Percentiles rank a stretch among this genome's conserved stretches.
Evolutionary conservation across 2,888 invertebrate genomes (phyloP).

Genomic region (Malachius bipustulatus): DNA sequence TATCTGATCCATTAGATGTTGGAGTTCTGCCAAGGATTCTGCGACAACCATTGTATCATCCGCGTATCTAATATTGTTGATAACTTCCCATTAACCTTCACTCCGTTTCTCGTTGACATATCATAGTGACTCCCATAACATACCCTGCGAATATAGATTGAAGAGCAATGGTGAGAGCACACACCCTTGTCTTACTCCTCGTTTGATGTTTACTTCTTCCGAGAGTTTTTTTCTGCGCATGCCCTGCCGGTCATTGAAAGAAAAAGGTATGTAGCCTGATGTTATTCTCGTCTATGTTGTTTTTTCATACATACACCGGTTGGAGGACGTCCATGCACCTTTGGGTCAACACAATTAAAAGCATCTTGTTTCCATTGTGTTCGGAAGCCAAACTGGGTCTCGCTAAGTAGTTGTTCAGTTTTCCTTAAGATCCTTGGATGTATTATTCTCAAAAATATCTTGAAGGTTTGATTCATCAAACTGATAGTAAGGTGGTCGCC

Average conservation of each 20-base stretch:
- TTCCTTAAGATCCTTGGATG: too few relatives aligned
- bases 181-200: background rate
- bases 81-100: too few relatives aligned
- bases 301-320: conserved; percentile 7
- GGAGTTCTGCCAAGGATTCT: too few relatives aligned
- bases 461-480: conserved; percentile 5
- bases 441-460: conserved; percentile 9
- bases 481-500: conserved; percentile 9
- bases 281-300: conserved; percentile 8
- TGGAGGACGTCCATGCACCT: conserved; percentile 5
- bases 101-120: too few relatives aligned
- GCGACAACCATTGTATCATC: too few relatives aligned
- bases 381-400: conserved; percentile 10
- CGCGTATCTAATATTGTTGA: too few relatives aligned
- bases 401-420: too few relatives aligned
- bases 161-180: conserved; percentile 1
- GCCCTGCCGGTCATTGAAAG: too few relatives aligned
- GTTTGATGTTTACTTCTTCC: conserved; percentile 8
- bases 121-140: too few relatives aligned
- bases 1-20: too few relatives aligned
- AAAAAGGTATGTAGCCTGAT: too few relatives aligned
- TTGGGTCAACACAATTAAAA: background rate
- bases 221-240: conserved; percentile 6
- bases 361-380: conserved; percentile 5
- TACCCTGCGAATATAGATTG: conserved; percentile 1